A percentile compares a stretch with the other conserved stretches of the same genome.
Evolutionary conservation across 2,888 invertebrate species (phyloP).

Genomic region (Furcula furcula): DNA sequence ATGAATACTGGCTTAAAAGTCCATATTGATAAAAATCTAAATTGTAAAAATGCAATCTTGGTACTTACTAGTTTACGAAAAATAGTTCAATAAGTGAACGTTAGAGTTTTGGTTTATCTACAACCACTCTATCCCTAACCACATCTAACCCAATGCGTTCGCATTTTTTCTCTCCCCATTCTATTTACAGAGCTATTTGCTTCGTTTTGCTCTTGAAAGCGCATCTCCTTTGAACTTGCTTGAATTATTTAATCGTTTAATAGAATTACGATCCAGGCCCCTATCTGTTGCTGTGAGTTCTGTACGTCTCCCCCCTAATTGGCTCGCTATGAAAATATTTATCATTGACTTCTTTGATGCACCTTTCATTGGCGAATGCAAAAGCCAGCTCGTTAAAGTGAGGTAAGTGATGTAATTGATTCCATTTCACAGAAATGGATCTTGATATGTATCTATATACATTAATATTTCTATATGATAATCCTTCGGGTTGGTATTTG

Average conservation of each 20-base stretch:
- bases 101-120: too few species aligned
- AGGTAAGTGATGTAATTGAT: not conserved
- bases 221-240: conserved; percentile 76
- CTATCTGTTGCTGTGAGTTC: conserved; percentile 67
- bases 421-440: conserved; percentile 2
- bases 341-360: conserved; percentile 46
- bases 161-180: conserved; percentile 56
- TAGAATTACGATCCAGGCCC: conserved; percentile 68
- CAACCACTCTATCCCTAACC: conserved; percentile 28
- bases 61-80: too few species aligned
- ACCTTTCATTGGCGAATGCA: conserved; percentile 20
- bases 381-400: conserved; percentile 2
- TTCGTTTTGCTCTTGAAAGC: conserved; percentile 73
- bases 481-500: too few species aligned
- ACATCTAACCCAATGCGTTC: conserved; percentile 51
- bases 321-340: conserved; percentile 64
- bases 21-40: too few species aligned
- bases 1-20: too few species aligned
- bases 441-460: too few species aligned
- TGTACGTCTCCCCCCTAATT: conserved; percentile 60
- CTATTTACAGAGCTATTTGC: conserved; percentile 67
- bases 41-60: too few species aligned
- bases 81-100: too few species aligned
- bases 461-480: too few species aligned
- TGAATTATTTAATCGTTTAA: conserved; percentile 80